Conservation (phyloP, 2,113 vertebrate species). For the Sapayoa aenigma region DNA sequence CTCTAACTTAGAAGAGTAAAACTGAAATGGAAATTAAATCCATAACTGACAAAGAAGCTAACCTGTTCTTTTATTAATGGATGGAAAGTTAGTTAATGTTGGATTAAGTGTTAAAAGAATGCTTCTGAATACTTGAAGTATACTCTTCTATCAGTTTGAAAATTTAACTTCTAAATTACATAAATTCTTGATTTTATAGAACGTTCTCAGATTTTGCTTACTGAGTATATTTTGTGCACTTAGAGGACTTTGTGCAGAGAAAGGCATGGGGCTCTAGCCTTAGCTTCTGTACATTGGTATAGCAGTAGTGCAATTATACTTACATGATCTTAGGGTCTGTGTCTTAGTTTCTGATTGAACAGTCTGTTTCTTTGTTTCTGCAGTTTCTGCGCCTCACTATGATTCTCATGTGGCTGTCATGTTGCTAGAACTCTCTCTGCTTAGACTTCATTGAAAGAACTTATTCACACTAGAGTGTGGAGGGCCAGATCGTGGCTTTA, state of each 20-base stretch:
- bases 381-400: background rate
- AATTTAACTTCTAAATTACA: background rate
- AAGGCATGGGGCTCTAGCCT: background rate
- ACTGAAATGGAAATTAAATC: background rate
- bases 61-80: background rate
- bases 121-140: background rate
- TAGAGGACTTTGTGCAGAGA: background rate
- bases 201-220: background rate
- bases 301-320: background rate
- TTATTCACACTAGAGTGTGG: background rate
- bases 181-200: background rate
- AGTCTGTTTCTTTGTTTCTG: background rate
- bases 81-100: background rate
- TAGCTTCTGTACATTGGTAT: background rate
- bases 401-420: constrained; percentile 24
- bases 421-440: background rate
- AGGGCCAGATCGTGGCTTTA: background rate
- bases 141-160: background rate
- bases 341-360: background rate
- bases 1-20: background rate
- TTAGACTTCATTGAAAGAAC: background rate
- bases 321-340: background rate
- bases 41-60: accelerated
- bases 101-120: background rate
- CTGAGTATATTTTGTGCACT: background rate